Conservation (phyloP, 2,888 invertebrate genomes). For the Emmelina monodactyla region DNA sequence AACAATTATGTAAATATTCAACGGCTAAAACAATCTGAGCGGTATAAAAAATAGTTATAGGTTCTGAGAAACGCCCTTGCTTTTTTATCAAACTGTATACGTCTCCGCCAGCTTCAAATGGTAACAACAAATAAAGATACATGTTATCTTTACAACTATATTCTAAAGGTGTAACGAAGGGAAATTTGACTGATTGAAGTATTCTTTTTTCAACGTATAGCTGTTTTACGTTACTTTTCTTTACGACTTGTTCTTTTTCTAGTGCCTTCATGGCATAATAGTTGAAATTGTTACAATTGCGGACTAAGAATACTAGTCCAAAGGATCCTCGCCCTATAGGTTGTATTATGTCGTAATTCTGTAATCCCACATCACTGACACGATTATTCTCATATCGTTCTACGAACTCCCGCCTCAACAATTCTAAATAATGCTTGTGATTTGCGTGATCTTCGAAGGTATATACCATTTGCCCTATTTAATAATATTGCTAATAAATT, state of each 20-base stretch:
- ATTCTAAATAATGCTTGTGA: slow-evolving; percentile 37
- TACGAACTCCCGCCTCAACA: too few species aligned
- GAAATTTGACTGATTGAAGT: slow-evolving; percentile 81
- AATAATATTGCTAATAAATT: too few species aligned
- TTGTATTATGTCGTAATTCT: slow-evolving; percentile 23
- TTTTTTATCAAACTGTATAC: slow-evolving; percentile 76
- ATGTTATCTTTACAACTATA: slow-evolving; percentile 84
- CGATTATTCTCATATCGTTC: too few species aligned
- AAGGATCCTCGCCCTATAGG: slow-evolving; percentile 87
- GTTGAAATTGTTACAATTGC: slow-evolving; percentile 64
- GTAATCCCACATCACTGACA: too few species aligned
- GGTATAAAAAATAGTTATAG: slow-evolving; percentile 83
- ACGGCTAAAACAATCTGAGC: slow-evolving; percentile 87
- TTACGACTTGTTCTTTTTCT: slow-evolving; percentile 81
- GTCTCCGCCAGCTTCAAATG: slow-evolving; percentile 85
- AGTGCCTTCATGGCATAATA: slow-evolving; percentile 88
- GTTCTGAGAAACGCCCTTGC: slow-evolving; percentile 70
- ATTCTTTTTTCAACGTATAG: slow-evolving; percentile 86
- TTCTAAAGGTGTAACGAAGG: slow-evolving; percentile 82
- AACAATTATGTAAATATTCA: slow-evolving; percentile 86
- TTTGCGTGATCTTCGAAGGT: slow-evolving; percentile 33
- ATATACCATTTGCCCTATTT: too few species aligned
- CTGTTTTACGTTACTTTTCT: slow-evolving; percentile 83
- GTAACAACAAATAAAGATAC: slow-evolving; percentile 80
- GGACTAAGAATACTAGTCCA: slow-evolving; percentile 79